phyloP scores from a whole-genome alignment of 2,888 invertebrate genomes.

The Ypsolopha sequella region DNA sequence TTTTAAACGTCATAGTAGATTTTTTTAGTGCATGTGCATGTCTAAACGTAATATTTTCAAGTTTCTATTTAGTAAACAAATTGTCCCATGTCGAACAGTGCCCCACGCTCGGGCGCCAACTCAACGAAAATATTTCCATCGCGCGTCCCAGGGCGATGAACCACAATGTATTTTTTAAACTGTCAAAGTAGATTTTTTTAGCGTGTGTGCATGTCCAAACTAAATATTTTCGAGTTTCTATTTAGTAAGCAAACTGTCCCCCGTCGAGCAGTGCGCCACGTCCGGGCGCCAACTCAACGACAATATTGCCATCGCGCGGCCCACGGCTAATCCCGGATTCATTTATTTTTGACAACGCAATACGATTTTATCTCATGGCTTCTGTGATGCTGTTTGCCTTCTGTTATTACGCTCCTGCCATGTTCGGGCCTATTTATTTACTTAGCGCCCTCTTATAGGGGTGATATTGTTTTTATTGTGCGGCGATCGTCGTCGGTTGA shows the following conservation, averaged over 20 bases:
- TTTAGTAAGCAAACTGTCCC: no score
- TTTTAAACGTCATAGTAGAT: no score
- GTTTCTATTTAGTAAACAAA: no score
- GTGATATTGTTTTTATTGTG: slow-evolving; percentile 59
- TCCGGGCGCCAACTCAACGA: slow-evolving; percentile 40
- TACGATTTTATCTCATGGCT: slow-evolving; percentile 71
- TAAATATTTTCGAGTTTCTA: no score
- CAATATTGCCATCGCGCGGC: slow-evolving; percentile 63
- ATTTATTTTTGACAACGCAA: slow-evolving; percentile 72
- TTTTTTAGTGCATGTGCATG: no score
- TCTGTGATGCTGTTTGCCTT: slow-evolving; percentile 67
- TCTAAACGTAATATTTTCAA: no score
- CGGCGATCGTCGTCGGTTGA: slow-evolving; percentile 52
- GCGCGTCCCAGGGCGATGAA: slow-evolving; percentile 59
- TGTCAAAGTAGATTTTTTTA: no score
- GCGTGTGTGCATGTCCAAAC: no score
- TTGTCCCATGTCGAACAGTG: no score
- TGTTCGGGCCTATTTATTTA: slow-evolving; percentile 67
- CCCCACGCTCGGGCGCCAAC: slow-evolving; percentile 51
- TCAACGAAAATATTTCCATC: slow-evolving; percentile 56
- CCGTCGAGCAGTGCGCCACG: slow-evolving; percentile 23
- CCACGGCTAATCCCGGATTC: slow-evolving; percentile 68
- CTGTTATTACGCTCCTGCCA: slow-evolving; percentile 63
- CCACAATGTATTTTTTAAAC: no score
- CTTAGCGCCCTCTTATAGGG: slow-evolving; percentile 54